Base-by-base conservation (phyloP, 2,113 vertebrate genomes). In the Oncorhynchus masou region DNA sequence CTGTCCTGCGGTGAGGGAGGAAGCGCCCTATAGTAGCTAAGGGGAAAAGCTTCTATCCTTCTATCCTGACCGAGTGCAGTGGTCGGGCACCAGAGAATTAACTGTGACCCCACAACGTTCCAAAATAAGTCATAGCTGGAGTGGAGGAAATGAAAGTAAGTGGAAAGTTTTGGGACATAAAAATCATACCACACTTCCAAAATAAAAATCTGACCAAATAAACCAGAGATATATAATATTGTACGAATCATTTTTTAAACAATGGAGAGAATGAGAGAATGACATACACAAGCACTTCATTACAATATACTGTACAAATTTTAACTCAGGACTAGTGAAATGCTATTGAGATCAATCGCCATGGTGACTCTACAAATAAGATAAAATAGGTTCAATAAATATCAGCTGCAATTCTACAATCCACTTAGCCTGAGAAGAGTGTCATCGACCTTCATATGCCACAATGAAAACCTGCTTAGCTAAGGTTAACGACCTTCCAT, bases 11-110 rank as follows among this genome's bases (percentile, higher is more conserved):
- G 88, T 90, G 76, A 5, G 7, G 59, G 27, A 80, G 66, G 45
- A 68, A 70, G 72, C 77, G 77, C 60, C 68, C 71, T 74, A 77
- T 74, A 78, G 83, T 83, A 85, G 84, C 74, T 70, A 70, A 80
- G 76, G 70, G 86, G 77, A 83, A 88, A 88, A 83, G 83, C 83
- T 82, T 85, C 80, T 69, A 79, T 88, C 83, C 82, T 54, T 54
- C 13, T 24, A 24, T 62, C n/a, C 54, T 81, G 78, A 12, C 62
- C 9, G 9, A 87, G 79, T 57, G 1, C 79, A 85, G 82, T 24
- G 76, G 81, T 54, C 48, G 5, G 57, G 83, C 75, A 81, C 71
- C 79, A 76, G 73, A 79, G 77, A 77, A 87, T 83, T 84, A 85
- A 84, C 81, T 77, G 68, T 45, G 75, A 86, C 84, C 84, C 84